Evolutionary conservation across 1,140 invertebrate genomes (phyloP).

Genomic region (Brachystomella parvula): DNA sequence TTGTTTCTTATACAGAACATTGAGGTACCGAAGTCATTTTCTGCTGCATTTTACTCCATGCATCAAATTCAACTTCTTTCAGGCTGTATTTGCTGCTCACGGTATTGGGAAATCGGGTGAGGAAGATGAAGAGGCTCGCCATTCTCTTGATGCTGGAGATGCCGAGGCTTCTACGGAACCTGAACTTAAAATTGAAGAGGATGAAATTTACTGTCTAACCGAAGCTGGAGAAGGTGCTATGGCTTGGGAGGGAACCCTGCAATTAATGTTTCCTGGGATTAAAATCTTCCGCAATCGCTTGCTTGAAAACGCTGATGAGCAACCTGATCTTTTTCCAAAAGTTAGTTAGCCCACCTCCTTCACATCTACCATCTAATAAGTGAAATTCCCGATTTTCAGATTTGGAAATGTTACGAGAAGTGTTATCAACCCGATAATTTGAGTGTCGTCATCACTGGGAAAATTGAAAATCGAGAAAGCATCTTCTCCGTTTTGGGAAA

Average conservation of each 20-base stretch:
- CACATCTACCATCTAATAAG: not conserved
- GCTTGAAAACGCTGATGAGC: slow-evolving; percentile 11
- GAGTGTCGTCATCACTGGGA: slow-evolving; percentile 30
- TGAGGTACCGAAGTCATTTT: slow-evolving; percentile 21
- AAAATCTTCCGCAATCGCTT: slow-evolving; percentile 30
- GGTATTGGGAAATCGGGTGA: slow-evolving; percentile 4
- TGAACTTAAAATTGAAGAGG: slow-evolving; percentile 4
- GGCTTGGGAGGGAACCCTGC: slow-evolving; percentile 36
- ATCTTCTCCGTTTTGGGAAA: slow-evolving; percentile 25
- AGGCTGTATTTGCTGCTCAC: slow-evolving; percentile 32
- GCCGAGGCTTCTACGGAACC: not conserved
- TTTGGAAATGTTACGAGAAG: slow-evolving; percentile 29
- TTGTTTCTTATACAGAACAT: slow-evolving; percentile 29
- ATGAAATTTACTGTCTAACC: slow-evolving; percentile 29
- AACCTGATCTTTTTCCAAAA: not conserved
- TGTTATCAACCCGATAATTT: slow-evolving; percentile 35
- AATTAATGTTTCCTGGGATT: slow-evolving; percentile 29
- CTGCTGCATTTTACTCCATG: not conserved
- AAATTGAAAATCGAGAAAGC: slow-evolving; percentile 16
- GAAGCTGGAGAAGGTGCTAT: slow-evolving; percentile 36
- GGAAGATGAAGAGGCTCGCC: not conserved
- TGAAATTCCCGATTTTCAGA: slow-evolving; percentile 12
- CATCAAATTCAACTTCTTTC: not conserved
- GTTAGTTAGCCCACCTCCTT: not conserved
- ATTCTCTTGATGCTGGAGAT: not conserved